A percentile compares a stretch with the other conserved stretches of the same genome.
Evolutionary conservation across 2,797 vertebrate species (phyloP).

Genomic region (Novumbra hubbsi): DNA sequence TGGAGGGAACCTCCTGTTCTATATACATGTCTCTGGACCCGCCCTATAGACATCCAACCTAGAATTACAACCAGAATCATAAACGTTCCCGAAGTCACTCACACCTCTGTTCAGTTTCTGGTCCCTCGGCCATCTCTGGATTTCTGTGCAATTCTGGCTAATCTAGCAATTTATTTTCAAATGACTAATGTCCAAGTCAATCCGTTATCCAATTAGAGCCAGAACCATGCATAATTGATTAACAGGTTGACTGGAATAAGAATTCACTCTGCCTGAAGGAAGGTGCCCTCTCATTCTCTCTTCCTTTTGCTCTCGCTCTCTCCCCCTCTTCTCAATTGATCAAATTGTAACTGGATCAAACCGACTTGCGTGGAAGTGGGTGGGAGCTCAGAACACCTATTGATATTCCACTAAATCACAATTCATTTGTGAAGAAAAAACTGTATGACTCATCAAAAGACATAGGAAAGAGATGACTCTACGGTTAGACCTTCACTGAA

Average conservation of each 20-base stretch:
- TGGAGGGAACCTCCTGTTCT: constrained; percentile 7
- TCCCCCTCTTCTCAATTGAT: neutral
- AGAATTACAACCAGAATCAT: neutral
- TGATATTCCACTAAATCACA: constrained; percentile 24
- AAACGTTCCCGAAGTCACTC: neutral
- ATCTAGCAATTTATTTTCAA: constrained; percentile 7
- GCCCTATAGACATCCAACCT: neutral
- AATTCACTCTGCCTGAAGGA: neutral
- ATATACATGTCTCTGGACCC: neutral
- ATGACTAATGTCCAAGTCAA: constrained; percentile 2
- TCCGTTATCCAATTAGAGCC: neutral
- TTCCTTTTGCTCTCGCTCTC: neutral
- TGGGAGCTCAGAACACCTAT: neutral
- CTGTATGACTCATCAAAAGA: constrained; percentile 10
- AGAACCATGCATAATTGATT: neutral
- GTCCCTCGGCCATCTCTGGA: constrained; percentile 13
- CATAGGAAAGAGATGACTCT: constrained; percentile 9
- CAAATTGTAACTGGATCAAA: constrained; percentile 1
- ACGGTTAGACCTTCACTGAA: neutral
- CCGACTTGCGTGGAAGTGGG: neutral
- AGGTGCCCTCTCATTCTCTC: neutral
- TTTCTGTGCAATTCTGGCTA: constrained; percentile 8
- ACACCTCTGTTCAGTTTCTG: constrained; percentile 2
- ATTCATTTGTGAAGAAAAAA: constrained; percentile 14
- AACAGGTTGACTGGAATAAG: neutral